phyloP scores from a whole-genome alignment of 2,797 vertebrate species.

The Acrossocheilus wenchowensis region DNA sequence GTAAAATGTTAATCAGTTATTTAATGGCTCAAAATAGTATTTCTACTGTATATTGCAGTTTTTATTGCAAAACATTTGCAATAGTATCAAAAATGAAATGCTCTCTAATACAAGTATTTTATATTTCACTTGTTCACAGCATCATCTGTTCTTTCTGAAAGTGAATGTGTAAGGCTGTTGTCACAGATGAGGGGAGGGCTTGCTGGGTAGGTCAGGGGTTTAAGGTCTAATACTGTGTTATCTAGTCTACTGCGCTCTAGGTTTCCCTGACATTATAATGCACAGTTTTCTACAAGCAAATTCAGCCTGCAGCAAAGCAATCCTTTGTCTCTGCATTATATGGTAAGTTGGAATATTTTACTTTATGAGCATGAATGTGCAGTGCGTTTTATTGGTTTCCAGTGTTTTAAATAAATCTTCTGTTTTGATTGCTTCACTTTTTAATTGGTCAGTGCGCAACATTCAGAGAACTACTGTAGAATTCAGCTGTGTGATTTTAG shows the following conservation, averaged over 20 bases:
- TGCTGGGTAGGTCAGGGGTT: not conserved
- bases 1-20: not conserved
- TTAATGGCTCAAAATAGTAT: not conserved
- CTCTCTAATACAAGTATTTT: not conserved
- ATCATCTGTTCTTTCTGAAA: not conserved
- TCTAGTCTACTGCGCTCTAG: not conserved
- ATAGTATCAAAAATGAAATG: not conserved
- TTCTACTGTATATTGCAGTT: not conserved
- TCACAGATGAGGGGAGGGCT: conserved; percentile 1
- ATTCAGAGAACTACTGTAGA: not conserved
- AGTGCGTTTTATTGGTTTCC: not conserved
- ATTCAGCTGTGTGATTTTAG: not conserved
- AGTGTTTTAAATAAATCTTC: not conserved
- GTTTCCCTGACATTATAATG: not conserved
- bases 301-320: not conserved
- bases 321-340: conserved; percentile 20
- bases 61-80: not conserved
- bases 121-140: not conserved
- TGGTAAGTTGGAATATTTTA: conserved; percentile 21
- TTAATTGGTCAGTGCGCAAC: not conserved
- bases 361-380: not conserved
- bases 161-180: not conserved
- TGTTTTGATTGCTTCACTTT: not conserved
- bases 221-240: not conserved
- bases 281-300: not conserved